Evolutionary conservation across 2,113 vertebrate species (phyloP).

Genomic region (Cochlearius cochlearius): DNA sequence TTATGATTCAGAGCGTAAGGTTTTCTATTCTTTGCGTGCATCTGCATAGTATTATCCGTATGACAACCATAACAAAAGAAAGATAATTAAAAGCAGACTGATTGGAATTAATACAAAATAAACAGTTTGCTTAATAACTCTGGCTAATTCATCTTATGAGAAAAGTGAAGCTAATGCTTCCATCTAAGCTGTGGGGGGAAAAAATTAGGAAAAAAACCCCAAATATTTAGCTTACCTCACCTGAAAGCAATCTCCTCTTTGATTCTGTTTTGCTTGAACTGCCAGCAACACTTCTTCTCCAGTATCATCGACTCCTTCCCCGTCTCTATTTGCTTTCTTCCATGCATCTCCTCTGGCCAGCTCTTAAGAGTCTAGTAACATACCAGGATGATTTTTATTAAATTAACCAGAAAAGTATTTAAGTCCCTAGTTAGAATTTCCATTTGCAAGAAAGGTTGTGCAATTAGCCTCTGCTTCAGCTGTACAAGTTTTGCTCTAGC

Average conservation of each 20-base stretch:
- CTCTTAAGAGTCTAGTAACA: not conserved
- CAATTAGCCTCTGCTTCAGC: not conserved
- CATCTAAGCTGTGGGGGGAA: rapidly evolving
- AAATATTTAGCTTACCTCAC: conserved; percentile 17
- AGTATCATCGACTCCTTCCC: not conserved
- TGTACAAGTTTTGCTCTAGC: not conserved
- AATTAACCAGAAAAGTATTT: not conserved
- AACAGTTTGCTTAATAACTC: conserved; percentile 2
- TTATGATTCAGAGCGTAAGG: not conserved
- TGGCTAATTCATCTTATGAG: not conserved
- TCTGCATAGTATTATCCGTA: not conserved
- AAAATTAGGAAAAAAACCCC: not conserved
- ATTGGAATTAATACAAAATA: conserved; percentile 17
- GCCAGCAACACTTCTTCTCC: not conserved
- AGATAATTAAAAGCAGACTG: not conserved
- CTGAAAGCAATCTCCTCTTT: not conserved
- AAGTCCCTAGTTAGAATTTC: not conserved
- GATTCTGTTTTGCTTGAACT: not conserved
- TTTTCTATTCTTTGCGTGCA: not conserved
- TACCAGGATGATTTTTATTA: not conserved
- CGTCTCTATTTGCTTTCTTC: not conserved
- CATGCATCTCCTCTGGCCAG: not conserved
- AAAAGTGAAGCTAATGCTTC: not conserved
- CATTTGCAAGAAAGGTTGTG: not conserved
- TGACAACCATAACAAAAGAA: not conserved